phyloP scores from a whole-genome alignment of 1,140 invertebrate species.

The Rhagoletis pomonella region DNA sequence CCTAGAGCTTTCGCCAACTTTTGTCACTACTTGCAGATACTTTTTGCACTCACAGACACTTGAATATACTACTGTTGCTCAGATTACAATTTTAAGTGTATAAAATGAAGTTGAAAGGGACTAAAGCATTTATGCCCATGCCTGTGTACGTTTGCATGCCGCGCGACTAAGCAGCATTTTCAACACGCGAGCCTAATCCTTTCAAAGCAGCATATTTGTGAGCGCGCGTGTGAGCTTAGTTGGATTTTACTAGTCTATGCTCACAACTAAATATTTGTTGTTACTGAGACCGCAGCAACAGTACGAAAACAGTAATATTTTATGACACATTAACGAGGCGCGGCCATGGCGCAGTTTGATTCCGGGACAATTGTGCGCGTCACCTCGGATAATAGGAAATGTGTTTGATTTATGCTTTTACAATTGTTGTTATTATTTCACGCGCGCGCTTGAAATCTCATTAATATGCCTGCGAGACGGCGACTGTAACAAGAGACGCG shows the following conservation, averaged over 20 bases:
- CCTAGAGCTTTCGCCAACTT: neutral
- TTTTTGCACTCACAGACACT: no score
- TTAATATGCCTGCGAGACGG: neutral
- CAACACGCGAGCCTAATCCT: constrained; percentile 41
- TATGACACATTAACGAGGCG: constrained; percentile 37
- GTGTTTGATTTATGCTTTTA: neutral
- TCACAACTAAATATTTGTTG: neutral
- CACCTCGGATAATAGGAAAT: neutral
- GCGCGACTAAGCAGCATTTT: neutral
- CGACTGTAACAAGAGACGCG: neutral
- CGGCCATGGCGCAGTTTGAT: neutral
- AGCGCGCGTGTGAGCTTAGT: constrained; percentile 1
- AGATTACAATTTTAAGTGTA: neutral
- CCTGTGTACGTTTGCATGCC: neutral
- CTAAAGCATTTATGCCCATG: neutral
- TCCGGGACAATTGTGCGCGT: neutral
- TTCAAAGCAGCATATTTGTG: constrained; percentile 23
- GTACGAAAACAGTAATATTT: neutral
- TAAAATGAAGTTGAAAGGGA: neutral
- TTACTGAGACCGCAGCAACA: constrained; percentile 6
- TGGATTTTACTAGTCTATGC: neutral
- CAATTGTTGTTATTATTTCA: neutral
- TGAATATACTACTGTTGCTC: neutral
- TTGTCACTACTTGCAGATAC: neutral
- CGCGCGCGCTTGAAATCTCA: neutral